Conservation (phyloP, 2,797 vertebrate genomes). For the Silurus aristotelis region DNA sequence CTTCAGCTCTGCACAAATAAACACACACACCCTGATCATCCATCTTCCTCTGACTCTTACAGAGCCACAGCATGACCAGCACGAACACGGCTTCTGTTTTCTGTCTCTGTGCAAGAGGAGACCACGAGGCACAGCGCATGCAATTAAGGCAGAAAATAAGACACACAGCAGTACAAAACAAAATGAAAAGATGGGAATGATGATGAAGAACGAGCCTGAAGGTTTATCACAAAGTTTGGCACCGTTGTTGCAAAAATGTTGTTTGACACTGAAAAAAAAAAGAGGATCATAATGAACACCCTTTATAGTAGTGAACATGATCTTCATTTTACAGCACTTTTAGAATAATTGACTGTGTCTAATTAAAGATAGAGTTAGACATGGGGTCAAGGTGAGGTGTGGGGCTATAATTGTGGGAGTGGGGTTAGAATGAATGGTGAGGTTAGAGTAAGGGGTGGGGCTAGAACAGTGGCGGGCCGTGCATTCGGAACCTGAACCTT, state of each 20-base stretch:
- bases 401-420: too few relatives aligned
- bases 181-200: slow-evolving; percentile 10
- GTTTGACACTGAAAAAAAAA: neutral
- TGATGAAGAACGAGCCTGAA: neutral
- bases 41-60: slow-evolving; percentile 70
- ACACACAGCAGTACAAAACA: slow-evolving; percentile 10
- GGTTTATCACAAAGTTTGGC: neutral
- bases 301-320: neutral
- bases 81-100: slow-evolving; percentile 80
- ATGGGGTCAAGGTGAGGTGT: neutral
- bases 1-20: slow-evolving; percentile 74
- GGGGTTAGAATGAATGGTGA: neutral
- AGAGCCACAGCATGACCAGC: slow-evolving; percentile 67
- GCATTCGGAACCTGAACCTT: too few relatives aligned
- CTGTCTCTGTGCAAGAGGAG: slow-evolving; percentile 68
- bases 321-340: neutral
- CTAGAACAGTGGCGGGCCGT: neutral
- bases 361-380: neutral
- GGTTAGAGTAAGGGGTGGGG: neutral
- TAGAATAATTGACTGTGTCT: neutral
- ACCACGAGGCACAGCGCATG: slow-evolving; percentile 46
- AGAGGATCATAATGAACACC: neutral
- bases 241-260: neutral
- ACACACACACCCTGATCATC: slow-evolving; percentile 73
- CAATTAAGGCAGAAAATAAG: slow-evolving; percentile 36